Conservation (phyloP, 2,797 vertebrate species). For the Miichthys miiuy region DNA sequence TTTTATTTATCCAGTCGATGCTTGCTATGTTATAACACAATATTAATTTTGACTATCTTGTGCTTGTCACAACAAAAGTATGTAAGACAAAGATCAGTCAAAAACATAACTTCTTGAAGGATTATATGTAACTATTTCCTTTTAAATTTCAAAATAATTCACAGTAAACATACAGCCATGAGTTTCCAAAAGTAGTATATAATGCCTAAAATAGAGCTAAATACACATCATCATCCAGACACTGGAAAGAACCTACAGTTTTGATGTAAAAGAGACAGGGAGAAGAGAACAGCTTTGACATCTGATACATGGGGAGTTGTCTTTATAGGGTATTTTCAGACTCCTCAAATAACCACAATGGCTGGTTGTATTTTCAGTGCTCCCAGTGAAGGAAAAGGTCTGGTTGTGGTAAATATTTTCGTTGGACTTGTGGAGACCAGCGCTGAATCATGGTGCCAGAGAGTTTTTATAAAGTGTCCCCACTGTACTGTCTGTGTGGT, state of each 20-base stretch:
- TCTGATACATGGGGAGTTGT: conserved; percentile 63
- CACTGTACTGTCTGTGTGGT: conserved; percentile 35
- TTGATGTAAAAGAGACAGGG: conserved; percentile 25
- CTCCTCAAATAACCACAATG: conserved; percentile 75
- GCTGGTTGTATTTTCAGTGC: conserved; percentile 67
- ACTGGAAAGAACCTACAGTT: conserved; percentile 28
- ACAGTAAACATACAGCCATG: conserved; percentile 1
- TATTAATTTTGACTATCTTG: neutral
- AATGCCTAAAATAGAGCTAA: conserved; percentile 29
- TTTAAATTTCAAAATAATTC: neutral
- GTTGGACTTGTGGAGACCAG: conserved; percentile 39
- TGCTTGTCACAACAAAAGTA: neutral
- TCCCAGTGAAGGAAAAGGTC: conserved; percentile 53
- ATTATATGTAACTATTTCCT: neutral
- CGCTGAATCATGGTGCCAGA: conserved; percentile 38
- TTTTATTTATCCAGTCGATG: neutral
- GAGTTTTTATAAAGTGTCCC: conserved; percentile 24
- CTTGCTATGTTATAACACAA: neutral
- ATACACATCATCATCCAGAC: neutral
- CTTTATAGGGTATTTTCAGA: conserved; percentile 69
- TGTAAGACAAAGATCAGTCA: neutral
- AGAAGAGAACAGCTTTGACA: conserved; percentile 57
- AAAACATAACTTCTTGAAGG: neutral
- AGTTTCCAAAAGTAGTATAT: neutral
- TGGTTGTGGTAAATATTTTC: conserved; percentile 67